Evolutionary conservation across 2,113 vertebrate species (phyloP).

Genomic region (Pomatorhinus ruficollis): DNA sequence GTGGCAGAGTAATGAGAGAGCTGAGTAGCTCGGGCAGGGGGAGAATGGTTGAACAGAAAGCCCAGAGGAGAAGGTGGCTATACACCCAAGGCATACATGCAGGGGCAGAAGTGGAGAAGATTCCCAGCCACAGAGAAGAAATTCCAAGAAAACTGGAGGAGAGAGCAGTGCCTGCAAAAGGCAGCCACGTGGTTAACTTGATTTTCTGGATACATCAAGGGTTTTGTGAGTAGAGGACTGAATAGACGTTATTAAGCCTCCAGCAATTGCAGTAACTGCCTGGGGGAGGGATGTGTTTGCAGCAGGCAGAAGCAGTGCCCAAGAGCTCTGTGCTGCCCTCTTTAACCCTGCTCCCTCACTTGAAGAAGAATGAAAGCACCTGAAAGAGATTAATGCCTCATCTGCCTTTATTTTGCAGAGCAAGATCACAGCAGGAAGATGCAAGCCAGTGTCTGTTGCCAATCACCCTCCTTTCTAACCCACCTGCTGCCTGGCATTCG

Average conservation of each 20-base stretch:
- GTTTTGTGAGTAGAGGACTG: not conserved
- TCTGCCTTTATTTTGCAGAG: not conserved
- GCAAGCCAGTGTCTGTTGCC: not conserved
- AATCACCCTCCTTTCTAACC: not conserved
- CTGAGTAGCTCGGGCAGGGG: not conserved
- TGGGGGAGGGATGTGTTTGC: not conserved
- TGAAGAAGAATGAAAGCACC: not conserved
- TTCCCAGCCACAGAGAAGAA: not conserved
- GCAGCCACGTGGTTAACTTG: not conserved
- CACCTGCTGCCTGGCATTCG: not conserved
- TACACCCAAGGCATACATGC: not conserved
- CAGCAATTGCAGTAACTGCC: not conserved
- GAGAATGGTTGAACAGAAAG: not conserved
- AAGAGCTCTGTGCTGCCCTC: not conserved
- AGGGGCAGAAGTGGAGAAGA: not conserved
- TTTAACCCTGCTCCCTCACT: not conserved
- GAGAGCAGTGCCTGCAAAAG: not conserved
- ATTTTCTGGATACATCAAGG: not conserved
- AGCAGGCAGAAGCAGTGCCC: not conserved
- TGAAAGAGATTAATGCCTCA: slow-evolving; percentile 31
- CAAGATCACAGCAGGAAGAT: not conserved
- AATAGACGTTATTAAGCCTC: not conserved
- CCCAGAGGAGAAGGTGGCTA: not conserved
- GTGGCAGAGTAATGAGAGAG: not conserved
- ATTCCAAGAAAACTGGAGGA: not conserved